A percentile compares a stretch with the other conserved stretches of the same genome.
Evolutionary conservation across 1,140 invertebrate genomes (phyloP).

Genomic region (Heliothis subflexa): DNA sequence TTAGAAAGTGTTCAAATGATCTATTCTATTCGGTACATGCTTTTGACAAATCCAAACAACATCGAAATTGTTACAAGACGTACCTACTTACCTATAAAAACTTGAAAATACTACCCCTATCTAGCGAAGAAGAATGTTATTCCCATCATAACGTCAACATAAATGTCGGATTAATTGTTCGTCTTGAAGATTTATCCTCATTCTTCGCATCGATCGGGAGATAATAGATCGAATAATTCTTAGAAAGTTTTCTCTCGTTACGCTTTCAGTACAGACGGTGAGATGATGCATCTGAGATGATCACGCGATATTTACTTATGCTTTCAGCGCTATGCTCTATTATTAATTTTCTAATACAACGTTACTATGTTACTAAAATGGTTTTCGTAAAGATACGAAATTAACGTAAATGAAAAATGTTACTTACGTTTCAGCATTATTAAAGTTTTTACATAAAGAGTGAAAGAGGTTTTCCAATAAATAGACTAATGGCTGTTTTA

Average conservation of each 20-base stretch:
- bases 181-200: conserved; percentile 19
- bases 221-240: conserved; percentile 36
- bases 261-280: conserved; percentile 76
- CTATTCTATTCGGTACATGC: not conserved
- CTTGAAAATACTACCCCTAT: no score
- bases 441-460: no score
- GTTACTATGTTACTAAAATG: not conserved
- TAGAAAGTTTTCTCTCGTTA: conserved; percentile 68
- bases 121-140: conserved; percentile 8
- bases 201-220: conserved; percentile 23
- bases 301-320: conserved; percentile 59
- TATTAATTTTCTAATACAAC: conserved; percentile 10
- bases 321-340: conserved; percentile 21
- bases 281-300: conserved; percentile 52
- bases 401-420: not conserved
- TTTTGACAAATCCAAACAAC: not conserved
- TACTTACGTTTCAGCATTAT: no score
- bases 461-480: not conserved
- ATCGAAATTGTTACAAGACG: no score
- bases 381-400: not conserved
- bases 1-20: no score
- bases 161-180: not conserved
- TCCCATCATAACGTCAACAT: conserved; percentile 4
- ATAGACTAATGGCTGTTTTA: not conserved
- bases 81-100: no score